Conservation (phyloP, 1,140 invertebrate species). For the Palaemon carinicauda region DNA sequence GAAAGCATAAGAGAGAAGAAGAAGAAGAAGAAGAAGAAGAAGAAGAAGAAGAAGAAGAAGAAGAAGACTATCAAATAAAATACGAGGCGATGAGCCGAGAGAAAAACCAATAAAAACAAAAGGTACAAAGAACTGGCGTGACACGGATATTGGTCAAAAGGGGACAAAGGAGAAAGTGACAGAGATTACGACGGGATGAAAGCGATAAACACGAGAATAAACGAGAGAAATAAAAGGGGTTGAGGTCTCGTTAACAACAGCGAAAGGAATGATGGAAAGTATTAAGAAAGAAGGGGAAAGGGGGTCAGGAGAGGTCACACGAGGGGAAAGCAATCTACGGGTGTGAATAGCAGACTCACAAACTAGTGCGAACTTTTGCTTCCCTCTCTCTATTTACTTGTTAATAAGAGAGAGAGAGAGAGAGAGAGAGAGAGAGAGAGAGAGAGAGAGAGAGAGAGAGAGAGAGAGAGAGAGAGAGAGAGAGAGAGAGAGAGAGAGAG, state of each 20-base stretch:
- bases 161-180: background rate
- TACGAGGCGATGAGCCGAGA: background rate
- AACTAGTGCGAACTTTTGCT: too few species aligned
- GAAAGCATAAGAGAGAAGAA: background rate
- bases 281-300: background rate
- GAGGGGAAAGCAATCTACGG: background rate
- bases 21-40: background rate
- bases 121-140: background rate
- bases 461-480: background rate
- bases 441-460: too few species aligned
- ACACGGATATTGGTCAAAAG: background rate
- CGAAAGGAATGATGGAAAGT: background rate
- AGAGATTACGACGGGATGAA: background rate
- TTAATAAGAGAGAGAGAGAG: too few species aligned
- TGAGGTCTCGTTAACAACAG: background rate
- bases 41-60: background rate
- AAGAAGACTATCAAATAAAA: background rate
- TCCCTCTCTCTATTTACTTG: too few species aligned
- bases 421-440: too few species aligned
- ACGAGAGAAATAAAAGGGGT: background rate
- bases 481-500: constrained; percentile 7
- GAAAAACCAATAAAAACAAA: background rate
- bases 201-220: background rate
- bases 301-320: background rate
- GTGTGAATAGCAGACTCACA: too few species aligned